Percentiles rank a stretch among this genome's conserved stretches.
phyloP scores from a whole-genome alignment of 2,888 invertebrate species.

The Tolmerus cingulatus region DNA sequence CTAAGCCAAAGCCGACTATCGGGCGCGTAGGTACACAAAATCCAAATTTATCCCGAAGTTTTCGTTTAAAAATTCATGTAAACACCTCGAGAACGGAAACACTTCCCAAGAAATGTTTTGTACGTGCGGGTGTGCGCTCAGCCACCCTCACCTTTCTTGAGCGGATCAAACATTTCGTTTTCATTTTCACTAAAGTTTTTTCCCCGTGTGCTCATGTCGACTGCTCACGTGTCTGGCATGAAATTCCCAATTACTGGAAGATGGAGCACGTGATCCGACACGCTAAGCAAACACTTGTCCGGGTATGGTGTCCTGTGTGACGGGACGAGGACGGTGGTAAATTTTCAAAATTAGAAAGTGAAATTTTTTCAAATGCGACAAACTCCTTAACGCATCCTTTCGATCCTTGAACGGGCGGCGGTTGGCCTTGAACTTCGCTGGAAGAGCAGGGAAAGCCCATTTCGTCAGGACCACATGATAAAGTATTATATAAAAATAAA shows the following conservation, averaged over 20 bases:
- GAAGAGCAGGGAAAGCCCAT: neutral
- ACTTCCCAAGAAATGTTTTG: neutral
- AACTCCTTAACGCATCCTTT: neutral
- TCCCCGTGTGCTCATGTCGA: neutral
- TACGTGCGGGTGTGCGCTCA: neutral
- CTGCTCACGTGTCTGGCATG: neutral
- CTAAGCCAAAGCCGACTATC: neutral
- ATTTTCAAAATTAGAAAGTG: neutral
- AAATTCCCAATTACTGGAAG: neutral
- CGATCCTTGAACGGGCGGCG: neutral
- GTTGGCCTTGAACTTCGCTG: neutral
- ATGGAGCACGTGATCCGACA: neutral
- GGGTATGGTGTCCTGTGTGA: neutral
- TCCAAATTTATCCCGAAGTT: neutral
- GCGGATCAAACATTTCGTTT: neutral
- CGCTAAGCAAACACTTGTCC: neutral
- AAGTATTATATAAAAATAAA: slow-evolving; percentile 8
- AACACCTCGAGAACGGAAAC: neutral
- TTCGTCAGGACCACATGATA: neutral
- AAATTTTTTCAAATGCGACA: neutral
- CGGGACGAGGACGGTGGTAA: neutral
- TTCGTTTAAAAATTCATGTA: neutral
- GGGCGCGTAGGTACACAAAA: neutral
- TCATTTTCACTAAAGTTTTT: neutral
- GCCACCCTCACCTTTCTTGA: neutral